Evolutionary conservation across 2,888 invertebrate species (phyloP).

Genomic region (Cryptocephalus moraei): DNA sequence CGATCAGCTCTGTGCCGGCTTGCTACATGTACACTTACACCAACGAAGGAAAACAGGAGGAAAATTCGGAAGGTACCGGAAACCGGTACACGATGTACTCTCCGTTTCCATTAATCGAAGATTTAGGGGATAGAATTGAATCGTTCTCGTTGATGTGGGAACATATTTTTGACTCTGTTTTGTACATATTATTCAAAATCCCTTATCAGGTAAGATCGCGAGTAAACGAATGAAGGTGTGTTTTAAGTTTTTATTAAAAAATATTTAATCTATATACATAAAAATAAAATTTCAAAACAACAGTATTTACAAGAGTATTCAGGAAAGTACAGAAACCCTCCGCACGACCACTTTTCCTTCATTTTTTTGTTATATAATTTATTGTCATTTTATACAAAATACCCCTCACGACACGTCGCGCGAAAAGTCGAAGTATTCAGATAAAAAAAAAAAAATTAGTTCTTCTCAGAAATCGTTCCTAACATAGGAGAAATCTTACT

Average conservation of each 20-base stretch:
- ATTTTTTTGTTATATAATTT: conserved; percentile 1
- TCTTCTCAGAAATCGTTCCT: conserved; percentile 28
- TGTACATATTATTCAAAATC: neutral
- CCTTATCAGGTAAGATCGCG: neutral
- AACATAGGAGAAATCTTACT: conserved; percentile 18
- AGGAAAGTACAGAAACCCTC: conserved; percentile 1
- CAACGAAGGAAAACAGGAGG: conserved; percentile 42
- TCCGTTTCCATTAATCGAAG: conserved; percentile 26
- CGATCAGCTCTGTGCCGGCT: conserved; percentile 55
- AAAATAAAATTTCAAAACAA: conserved; percentile 25
- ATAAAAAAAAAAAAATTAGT: conserved; percentile 11
- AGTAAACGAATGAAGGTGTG: neutral
- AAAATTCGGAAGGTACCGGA: conserved; percentile 1
- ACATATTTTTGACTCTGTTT: conserved; percentile 12
- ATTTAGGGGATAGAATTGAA: conserved; percentile 14
- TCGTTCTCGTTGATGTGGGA: conserved; percentile 20
- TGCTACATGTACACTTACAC: conserved; percentile 71
- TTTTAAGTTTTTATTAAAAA: conserved; percentile 22
- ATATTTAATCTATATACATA: conserved; percentile 22
- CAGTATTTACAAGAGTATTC: conserved; percentile 26
- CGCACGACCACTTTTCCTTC: neutral
- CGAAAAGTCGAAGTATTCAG: neutral
- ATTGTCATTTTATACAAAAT: conserved; percentile 5
- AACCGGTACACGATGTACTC: conserved; percentile 17
- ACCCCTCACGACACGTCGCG: neutral